Conservation (phyloP, 1,140 invertebrate species). For the Carposina sasakii region DNA sequence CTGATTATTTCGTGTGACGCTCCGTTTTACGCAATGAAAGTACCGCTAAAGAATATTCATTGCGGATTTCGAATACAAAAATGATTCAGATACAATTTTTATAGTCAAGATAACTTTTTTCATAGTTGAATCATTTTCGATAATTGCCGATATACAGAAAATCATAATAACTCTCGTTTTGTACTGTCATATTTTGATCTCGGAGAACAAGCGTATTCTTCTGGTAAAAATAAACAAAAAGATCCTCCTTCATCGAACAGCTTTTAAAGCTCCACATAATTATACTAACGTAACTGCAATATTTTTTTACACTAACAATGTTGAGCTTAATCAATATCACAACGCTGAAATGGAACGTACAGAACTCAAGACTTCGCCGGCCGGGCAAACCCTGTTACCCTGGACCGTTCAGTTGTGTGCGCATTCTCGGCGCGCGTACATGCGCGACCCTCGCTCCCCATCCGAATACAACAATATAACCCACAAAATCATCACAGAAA, state of each 20-base stretch:
- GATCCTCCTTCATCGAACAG: not conserved
- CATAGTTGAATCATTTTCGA: not conserved
- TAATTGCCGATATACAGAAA: not conserved
- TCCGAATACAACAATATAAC: conserved; percentile 59
- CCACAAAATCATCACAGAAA: conserved; percentile 38
- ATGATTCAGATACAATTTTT: not conserved
- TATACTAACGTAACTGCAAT: not conserved
- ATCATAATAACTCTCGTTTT: not conserved
- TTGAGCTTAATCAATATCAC: conserved; percentile 28
- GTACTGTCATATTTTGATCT: not conserved
- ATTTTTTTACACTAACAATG: not conserved
- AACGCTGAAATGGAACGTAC: conserved; percentile 47
- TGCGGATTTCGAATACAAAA: too few relatives aligned
- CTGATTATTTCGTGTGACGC: conserved; percentile 20
- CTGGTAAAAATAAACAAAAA: not conserved
- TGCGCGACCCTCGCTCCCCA: conserved; percentile 22
- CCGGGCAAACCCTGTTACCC: conserved; percentile 51
- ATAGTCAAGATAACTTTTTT: not conserved
- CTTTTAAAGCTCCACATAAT: not conserved
- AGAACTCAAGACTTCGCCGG: conserved; percentile 30
- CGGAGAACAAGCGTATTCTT: not conserved
- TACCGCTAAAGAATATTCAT: too few relatives aligned
- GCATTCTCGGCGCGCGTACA: conserved; percentile 22
- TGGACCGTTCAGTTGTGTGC: conserved; percentile 44
- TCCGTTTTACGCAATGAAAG: conserved; percentile 22